Base-by-base conservation (phyloP, 1,140 invertebrate species). In the Drosophila mauritiana region DNA sequence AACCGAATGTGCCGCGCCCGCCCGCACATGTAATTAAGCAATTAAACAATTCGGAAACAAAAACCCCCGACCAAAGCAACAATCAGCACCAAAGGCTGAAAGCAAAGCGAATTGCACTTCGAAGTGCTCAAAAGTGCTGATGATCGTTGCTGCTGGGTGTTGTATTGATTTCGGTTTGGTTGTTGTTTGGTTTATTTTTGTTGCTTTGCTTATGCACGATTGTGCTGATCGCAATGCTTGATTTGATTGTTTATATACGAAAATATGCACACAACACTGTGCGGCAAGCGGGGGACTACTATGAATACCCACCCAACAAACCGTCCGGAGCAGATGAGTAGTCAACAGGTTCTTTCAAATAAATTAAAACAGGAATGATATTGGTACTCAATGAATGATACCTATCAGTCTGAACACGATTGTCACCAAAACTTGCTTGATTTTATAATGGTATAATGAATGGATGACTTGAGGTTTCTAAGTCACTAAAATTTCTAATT, bases 201-300 rank as follows among this genome's bases (percentile, higher is more conserved):
- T 56, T 67, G 22, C 45, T 56, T 57, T 73, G 64, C 42, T 42
- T 78, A 31, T 73, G 83, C 72, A 82, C 75, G 67, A 88, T 86
- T 62, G 79, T 59, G 72, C 76, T 80, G 83, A 86, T 86, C 79
- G 83, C 79, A 76, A 76, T 88, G 76, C 67, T 80, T 80, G 79
- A 88, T 88, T 86, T 86, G 70, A 83, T 86, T 86, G 84, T 86
- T 86, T 86, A 73, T 83, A 77, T 79, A 72, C 75, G 82, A 76
- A 77, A 73, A 78, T 75, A 88, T 86, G 83, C 83, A 88, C 45
- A 51, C 74, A 40, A 46, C 40, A 69, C 8, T 45, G 79, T 75
- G 63, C 67, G 64, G 64, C 27, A 65, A 65, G 59, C 25, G 37
- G 22, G 37, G 22, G 20, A 51, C 37, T 46, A 25, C 36, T 67